Base-by-base conservation (phyloP, 2,888 invertebrate genomes). In the Julus scanicus region DNA sequence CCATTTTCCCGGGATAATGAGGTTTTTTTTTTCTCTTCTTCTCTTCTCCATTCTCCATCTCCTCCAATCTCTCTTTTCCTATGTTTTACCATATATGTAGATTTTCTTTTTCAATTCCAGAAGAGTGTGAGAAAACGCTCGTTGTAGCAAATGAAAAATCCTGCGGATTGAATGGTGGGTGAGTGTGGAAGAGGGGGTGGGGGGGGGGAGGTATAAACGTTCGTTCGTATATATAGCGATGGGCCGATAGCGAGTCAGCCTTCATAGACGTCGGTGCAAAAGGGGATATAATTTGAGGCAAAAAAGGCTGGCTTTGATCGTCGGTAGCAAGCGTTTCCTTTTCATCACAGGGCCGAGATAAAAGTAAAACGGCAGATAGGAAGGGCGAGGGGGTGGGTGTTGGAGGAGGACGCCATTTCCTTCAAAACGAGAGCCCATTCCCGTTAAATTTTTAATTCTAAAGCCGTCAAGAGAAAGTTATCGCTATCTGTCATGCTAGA, bases 401-500 rank as follows among this genome's bases (percentile, higher is more conserved):
- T 71, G 8, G 29, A 20, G 8, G 53, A 11, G 9, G 13, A 20
- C n/a, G 71, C 11, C 48, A 86, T 86, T 86, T 86, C 86, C 86
- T 86, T 86, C 39, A 86, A 37, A 49, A 37, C 20, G 39, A 44
- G n/a, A 86, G 86, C 49, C 57, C 86, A 86, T 86, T 86, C 53
- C 86, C 53, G 88, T 88, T 83, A 71, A 88, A 71, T 84, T 88
- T 88, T 88, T 88, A 88, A 88, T 88, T 88, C 88, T 84, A 88
- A 83, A 71, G 88, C 49, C 88, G 84, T 88, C 88, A 83, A 84
- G 86, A 88, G 83, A 88, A 88, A 88, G 84, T 88, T 88, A 88
- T 88, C 88, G 88, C 88, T 88, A 88, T 88, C 88, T 88, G 88
- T 83, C 88, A 88, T 88, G 88, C 88, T 88, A 88, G 88, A 88